Base-by-base conservation (phyloP, 1,140 invertebrate genomes). In the Agrilus planipennis region DNA sequence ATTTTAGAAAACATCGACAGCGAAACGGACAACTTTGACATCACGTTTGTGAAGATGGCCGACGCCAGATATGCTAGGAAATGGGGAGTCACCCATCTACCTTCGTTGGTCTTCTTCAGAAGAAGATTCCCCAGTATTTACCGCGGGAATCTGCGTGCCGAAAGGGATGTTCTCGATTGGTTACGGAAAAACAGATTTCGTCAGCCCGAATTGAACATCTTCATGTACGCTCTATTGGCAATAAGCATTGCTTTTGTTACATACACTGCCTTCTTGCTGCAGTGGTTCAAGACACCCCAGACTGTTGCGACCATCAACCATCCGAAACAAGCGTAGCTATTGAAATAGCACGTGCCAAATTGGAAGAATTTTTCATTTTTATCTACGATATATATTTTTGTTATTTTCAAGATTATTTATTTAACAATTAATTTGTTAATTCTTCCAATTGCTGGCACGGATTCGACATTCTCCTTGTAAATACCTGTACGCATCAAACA, bases 21-120 rank as follows among this genome's bases (percentile, higher is more conserved):
- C 46, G 89, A 93, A 66, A 90, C 87, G 0, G 89, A 93, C 53
- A 88, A 89, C 65, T 72, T 95, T 52, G 89, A 93, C 51, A 93
- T 95, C 34, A 91, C 89, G 2, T 91, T 95, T 64, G 88, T 94
- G 0, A 92, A 93, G 65, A 93, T 95, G 78, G 79, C 82, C 17
- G 90, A 95, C 62, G 71, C 83, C 1, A 72, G 88, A 31, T 93
- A 93, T 61, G 89, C 89, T 7, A 72, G 87, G 34, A 93, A 93
- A 64, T 94, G 89, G 82, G 90, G 90, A n/a, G 89, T 95, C 6
- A 88, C 81, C 2, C 88, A 89, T 64, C 64, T 92, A 43, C 89
- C 89, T 12, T 82, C 89, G 2, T 78, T 95, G 39, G 89, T 93
- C 3, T 93, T 91, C 56, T 95, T 93, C 63, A 74, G 90, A n/a